Conservation (phyloP, 2,888 invertebrate genomes). For the Strigamia maritima region DNA sequence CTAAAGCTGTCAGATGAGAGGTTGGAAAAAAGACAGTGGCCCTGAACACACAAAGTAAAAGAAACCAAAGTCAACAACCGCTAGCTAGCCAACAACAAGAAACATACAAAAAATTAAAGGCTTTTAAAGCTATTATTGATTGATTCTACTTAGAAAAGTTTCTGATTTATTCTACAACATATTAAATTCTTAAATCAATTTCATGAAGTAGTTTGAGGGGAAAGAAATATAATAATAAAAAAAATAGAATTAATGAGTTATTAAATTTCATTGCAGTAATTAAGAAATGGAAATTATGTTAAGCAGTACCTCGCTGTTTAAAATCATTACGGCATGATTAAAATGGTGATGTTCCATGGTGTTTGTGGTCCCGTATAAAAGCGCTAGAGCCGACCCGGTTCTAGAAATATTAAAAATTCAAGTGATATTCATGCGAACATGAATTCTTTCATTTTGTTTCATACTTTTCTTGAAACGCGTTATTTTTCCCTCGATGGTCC, state of each 20-base stretch:
- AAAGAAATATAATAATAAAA: too few species aligned
- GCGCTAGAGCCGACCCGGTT: slow-evolving; percentile 55
- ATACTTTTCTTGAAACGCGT: slow-evolving; percentile 60
- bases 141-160: background rate
- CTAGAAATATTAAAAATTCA: background rate
- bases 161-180: too few species aligned
- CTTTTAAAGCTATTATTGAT: background rate
- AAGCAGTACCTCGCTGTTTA: slow-evolving; percentile 56
- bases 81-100: background rate
- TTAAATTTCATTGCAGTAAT: too few species aligned
- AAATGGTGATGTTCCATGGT: slow-evolving; percentile 65
- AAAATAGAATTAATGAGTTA: too few species aligned
- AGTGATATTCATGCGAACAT: too few species aligned
- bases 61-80: background rate
- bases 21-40: slow-evolving; percentile 57
- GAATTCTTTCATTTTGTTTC: slow-evolving; percentile 42
- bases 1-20: slow-evolving; percentile 56
- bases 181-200: too few species aligned
- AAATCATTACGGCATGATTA: slow-evolving; percentile 62
- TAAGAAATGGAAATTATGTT: too few species aligned
- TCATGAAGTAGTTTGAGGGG: too few species aligned
- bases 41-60: slow-evolving; percentile 48
- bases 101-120: background rate
- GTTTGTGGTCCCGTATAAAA: slow-evolving; percentile 59
- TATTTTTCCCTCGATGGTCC: slow-evolving; percentile 62